These are phyloP conservation scores for Sula dactylatra DNA, from an alignment of 2,113 vertebrate species.

Conservation along the genomic window DNA sequence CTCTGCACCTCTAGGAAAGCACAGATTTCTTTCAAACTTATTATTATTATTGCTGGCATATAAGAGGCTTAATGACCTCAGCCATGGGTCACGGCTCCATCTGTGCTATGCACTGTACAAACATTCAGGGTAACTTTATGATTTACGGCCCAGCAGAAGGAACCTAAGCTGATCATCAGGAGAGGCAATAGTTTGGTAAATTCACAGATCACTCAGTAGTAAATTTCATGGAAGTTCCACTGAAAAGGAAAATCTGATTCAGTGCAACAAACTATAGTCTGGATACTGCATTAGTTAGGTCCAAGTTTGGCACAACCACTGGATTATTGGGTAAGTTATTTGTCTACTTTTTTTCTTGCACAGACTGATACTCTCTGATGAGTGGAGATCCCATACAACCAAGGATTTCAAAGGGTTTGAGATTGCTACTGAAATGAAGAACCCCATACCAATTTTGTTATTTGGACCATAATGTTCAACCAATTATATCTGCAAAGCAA, in stretches of 20 bases:
- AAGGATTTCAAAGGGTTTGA: not conserved
- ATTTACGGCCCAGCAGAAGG: not conserved
- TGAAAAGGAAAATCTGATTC: not conserved
- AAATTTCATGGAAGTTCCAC: not conserved
- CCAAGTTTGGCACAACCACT: not conserved
- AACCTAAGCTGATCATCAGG: not conserved
- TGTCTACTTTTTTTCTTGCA: not conserved
- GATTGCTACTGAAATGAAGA: not conserved
- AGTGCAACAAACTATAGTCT: not conserved
- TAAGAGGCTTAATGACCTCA: not conserved
- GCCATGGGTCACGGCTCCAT: not conserved
- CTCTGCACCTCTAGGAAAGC: not conserved
- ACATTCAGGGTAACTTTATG: not conserved
- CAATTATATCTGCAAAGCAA: not conserved
- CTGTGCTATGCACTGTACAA: not conserved
- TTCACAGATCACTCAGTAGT: not conserved
- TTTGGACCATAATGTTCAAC: not conserved
- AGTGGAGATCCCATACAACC: not conserved
- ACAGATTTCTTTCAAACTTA: not conserved
- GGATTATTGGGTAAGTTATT: not conserved
- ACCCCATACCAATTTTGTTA: not conserved
- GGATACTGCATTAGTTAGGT: not conserved
- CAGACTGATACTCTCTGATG: not conserved
- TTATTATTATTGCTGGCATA: not conserved
- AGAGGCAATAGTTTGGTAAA: not conserved